Conservation (phyloP, 2,888 invertebrate species). For the Drosophila nr. fundita region DNA sequence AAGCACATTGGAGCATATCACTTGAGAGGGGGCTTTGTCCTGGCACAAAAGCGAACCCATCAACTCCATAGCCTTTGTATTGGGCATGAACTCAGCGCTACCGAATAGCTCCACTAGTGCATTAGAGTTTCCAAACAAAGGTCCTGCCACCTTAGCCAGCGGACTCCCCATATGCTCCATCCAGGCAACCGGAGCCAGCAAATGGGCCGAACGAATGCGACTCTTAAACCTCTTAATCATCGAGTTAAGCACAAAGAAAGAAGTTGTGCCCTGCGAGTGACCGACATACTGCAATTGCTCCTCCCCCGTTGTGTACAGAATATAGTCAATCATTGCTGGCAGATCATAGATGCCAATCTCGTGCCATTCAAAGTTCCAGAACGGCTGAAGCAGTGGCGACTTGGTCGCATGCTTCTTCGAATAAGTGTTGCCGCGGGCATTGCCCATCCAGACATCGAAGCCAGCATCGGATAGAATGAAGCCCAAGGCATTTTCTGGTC, state of each 20-base stretch:
- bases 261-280: constrained; percentile 79
- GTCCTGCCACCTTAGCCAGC: constrained; percentile 87
- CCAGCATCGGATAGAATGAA: constrained; percentile 76
- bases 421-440: constrained; percentile 79
- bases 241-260: constrained; percentile 69
- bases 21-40: constrained; percentile 56
- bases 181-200: constrained; percentile 77
- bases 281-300: constrained; percentile 63
- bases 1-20: constrained; percentile 64
- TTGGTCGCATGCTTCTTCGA: constrained; percentile 70
- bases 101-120: constrained; percentile 72
- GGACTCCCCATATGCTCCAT: constrained; percentile 83
- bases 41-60: constrained; percentile 61
- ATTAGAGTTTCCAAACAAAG: constrained; percentile 81
- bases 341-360: constrained; percentile 77
- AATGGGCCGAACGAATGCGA: constrained; percentile 72
- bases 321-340: constrained; percentile 78
- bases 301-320: constrained; percentile 60
- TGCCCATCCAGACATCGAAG: constrained; percentile 81
- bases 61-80: constrained; percentile 63
- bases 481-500: constrained; percentile 69
- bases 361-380: constrained; percentile 81
- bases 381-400: constrained; percentile 56
- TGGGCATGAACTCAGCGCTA: constrained; percentile 75
- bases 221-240: constrained; percentile 65